phyloP scores from a whole-genome alignment of 53 echinoderm and acorn worm species.

The Echinometra lucunter region DNA sequence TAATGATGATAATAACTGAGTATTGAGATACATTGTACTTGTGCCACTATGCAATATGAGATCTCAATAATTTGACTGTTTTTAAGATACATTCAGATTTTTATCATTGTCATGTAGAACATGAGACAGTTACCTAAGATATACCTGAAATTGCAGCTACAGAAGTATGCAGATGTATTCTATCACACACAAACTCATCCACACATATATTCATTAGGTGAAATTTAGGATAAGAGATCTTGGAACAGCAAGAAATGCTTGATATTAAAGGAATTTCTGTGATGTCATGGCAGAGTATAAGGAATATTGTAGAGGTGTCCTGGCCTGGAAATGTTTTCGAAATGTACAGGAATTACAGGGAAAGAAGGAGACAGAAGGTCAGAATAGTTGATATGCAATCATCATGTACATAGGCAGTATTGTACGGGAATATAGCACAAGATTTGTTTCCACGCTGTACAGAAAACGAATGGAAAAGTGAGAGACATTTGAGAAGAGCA shows the following conservation, averaged over 20 bases:
- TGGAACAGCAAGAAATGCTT: not conserved
- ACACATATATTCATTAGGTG: not conserved
- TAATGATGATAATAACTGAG: not conserved
- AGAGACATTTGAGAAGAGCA: not conserved
- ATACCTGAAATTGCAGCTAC: not conserved
- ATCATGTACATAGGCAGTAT: not conserved
- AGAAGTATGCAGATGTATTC: not conserved
- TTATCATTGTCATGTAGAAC: conserved; percentile 7
- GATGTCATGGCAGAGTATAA: not conserved
- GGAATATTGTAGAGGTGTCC: not conserved
- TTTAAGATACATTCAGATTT: conserved; percentile 26
- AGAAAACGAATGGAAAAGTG: not conserved
- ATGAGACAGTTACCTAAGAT: not conserved
- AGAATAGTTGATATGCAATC: not conserved
- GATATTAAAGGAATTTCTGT: not conserved
- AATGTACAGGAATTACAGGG: not conserved
- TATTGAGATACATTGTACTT: not conserved
- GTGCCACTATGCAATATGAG: not conserved
- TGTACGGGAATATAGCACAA: not conserved
- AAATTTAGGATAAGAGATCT: not conserved
- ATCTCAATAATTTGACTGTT: not conserved
- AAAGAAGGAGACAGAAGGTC: not conserved
- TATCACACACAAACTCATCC: not conserved
- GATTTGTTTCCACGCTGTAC: not conserved
- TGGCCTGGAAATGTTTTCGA: not conserved